Conservation (phyloP, 1,140 invertebrate genomes). For the Drosophila pandora region DNA sequence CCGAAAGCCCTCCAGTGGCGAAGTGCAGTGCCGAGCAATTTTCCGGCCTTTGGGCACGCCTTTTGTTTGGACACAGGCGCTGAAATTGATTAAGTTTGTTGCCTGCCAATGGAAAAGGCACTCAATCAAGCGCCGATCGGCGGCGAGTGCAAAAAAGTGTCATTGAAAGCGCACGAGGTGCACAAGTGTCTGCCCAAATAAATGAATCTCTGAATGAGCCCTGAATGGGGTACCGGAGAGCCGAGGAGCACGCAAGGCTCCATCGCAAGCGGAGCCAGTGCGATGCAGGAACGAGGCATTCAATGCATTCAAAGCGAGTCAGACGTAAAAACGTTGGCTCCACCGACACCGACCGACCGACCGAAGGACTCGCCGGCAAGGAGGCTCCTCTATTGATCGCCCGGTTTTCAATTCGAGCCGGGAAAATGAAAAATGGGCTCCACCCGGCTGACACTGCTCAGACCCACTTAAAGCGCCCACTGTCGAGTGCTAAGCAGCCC, state of each 20-base stretch:
- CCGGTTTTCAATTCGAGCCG: constrained; percentile 22
- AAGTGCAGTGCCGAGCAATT: constrained; percentile 46
- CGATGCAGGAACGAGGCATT: background rate
- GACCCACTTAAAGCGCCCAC: constrained; percentile 14
- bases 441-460: constrained; percentile 15
- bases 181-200: constrained; percentile 55
- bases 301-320: constrained; percentile 71
- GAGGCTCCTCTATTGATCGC: constrained; percentile 21
- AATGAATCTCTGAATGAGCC: constrained; percentile 49
- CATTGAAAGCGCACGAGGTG: constrained; percentile 37
- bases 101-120: constrained; percentile 73
- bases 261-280: too few species aligned
- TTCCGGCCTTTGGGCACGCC: constrained; percentile 71
- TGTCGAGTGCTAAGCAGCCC: too few species aligned
- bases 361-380: constrained; percentile 28
- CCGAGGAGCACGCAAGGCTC: background rate
- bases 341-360: too few species aligned
- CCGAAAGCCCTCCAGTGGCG: constrained; percentile 3
- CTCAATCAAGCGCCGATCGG: constrained; percentile 65
- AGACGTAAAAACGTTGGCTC: constrained; percentile 71
- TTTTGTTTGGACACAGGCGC: constrained; percentile 78
- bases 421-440: constrained; percentile 23
- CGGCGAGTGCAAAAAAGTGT: constrained; percentile 40
- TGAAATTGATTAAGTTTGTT: constrained; percentile 80
- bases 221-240: background rate